phyloP scores from a whole-genome alignment of 2,888 invertebrate species.

The Psylliodes chrysocephalus region DNA sequence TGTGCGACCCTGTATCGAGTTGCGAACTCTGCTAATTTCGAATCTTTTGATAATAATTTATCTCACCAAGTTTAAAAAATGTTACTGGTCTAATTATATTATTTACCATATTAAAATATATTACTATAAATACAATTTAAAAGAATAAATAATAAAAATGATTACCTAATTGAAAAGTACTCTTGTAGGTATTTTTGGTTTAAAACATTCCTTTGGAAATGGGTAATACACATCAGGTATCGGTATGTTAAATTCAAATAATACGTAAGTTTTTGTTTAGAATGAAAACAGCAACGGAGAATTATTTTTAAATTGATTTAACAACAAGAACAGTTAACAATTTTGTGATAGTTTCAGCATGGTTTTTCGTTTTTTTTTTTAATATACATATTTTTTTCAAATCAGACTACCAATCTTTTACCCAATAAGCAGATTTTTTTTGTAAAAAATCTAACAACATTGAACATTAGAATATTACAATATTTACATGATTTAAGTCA shows the following conservation, averaged over 20 bases:
- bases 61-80: too few relatives aligned
- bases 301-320: not conserved
- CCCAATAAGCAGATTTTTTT: constrained; percentile 12
- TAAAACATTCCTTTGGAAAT: not conserved
- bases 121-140: too few relatives aligned
- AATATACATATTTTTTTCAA: not conserved
- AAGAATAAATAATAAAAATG: too few relatives aligned
- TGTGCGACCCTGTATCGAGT: too few relatives aligned
- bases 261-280: not conserved
- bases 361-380: constrained; percentile 5
- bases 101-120: too few relatives aligned
- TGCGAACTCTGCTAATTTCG: too few relatives aligned
- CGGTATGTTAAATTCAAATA: not conserved
- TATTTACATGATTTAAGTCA: constrained; percentile 11
- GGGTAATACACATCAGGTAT: not conserved
- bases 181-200: not conserved
- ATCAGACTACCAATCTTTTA: constrained; percentile 8
- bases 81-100: too few relatives aligned
- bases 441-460: constrained; percentile 16
- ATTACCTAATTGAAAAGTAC: too few relatives aligned
- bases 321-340: constrained; percentile 11
- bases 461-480: constrained; percentile 13
- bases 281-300: not conserved
- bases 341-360: constrained; percentile 3
- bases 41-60: too few relatives aligned